Evolutionary conservation across 1,140 invertebrate species (phyloP).

Genomic region (Conus ventricosus): DNA sequence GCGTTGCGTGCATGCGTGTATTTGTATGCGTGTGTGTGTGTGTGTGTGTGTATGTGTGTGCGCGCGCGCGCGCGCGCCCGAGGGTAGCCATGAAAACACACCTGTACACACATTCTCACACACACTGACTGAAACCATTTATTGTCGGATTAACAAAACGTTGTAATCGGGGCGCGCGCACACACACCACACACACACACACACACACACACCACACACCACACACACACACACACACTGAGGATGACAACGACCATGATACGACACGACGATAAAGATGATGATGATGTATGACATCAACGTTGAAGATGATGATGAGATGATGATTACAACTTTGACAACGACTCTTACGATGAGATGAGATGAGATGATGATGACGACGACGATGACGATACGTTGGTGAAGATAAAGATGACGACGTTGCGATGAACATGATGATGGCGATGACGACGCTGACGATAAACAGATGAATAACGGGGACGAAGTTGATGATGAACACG

Average conservation of each 20-base stretch:
- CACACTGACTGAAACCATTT: too few relatives aligned
- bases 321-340: not conserved
- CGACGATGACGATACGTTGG: not conserved
- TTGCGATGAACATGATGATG: too few relatives aligned
- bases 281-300: not conserved
- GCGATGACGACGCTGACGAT: not conserved
- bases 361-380: conserved; percentile 19
- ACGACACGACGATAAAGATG: not conserved
- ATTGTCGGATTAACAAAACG: not conserved
- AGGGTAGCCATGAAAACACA: too few relatives aligned
- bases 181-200: not conserved
- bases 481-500: not conserved
- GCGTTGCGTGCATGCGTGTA: too few relatives aligned
- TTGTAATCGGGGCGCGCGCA: not conserved
- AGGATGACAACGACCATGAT: conserved; percentile 3
- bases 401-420: too few relatives aligned
- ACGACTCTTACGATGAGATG: too few relatives aligned
- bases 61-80: too few relatives aligned
- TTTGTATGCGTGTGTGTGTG: too few relatives aligned
- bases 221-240: not conserved
- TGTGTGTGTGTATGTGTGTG: too few relatives aligned
- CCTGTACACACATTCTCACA: too few relatives aligned
- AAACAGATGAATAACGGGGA: not conserved
- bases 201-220: not conserved
- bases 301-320: not conserved